These are phyloP conservation scores for Saxidomus purpurata DNA, from an alignment of 1,140 invertebrate genomes.

Conservation along the genomic window DNA sequence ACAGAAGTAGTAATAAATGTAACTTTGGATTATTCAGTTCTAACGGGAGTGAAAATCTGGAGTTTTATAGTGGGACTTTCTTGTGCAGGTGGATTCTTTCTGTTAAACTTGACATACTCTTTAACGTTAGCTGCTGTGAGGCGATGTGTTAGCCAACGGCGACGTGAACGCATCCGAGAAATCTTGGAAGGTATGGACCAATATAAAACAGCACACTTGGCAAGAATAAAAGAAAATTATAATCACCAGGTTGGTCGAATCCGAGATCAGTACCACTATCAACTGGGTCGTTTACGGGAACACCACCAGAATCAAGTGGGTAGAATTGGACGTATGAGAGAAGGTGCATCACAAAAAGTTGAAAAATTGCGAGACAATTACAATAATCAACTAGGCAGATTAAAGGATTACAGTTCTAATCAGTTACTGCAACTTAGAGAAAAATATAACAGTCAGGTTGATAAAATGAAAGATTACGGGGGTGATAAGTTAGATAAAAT, in stretches of 20 bases:
- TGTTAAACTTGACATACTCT: slow-evolving; percentile 77
- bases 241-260: slow-evolving; percentile 91
- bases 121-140: slow-evolving; percentile 73
- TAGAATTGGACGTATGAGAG: slow-evolving; percentile 89
- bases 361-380: slow-evolving; percentile 97
- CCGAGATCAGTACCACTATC: slow-evolving; percentile 88
- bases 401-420: slow-evolving; percentile 86
- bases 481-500: slow-evolving; percentile 95
- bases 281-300: slow-evolving; percentile 93
- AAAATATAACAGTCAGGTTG: slow-evolving; percentile 97
- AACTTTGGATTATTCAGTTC: slow-evolving; percentile 81
- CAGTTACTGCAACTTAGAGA: slow-evolving; percentile 97
- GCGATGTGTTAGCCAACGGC: slow-evolving; percentile 78
- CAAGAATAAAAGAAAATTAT: slow-evolving; percentile 80
- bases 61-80: slow-evolving; percentile 94
- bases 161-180: slow-evolving; percentile 78
- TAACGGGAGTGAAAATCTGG: slow-evolving; percentile 93
- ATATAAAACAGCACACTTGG: slow-evolving; percentile 80
- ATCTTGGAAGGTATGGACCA: slow-evolving; percentile 81
- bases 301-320: slow-evolving; percentile 97
- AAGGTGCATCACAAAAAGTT: slow-evolving; percentile 97
- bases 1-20: slow-evolving; percentile 83
- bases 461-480: slow-evolving; percentile 97
- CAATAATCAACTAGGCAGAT: slow-evolving; percentile 89
- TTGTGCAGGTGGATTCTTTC: slow-evolving; percentile 92